Percentiles rank a stretch among this genome's conserved stretches.
phyloP scores from a whole-genome alignment of 2,888 invertebrate species.

The Rhyacophila evoluta region DNA sequence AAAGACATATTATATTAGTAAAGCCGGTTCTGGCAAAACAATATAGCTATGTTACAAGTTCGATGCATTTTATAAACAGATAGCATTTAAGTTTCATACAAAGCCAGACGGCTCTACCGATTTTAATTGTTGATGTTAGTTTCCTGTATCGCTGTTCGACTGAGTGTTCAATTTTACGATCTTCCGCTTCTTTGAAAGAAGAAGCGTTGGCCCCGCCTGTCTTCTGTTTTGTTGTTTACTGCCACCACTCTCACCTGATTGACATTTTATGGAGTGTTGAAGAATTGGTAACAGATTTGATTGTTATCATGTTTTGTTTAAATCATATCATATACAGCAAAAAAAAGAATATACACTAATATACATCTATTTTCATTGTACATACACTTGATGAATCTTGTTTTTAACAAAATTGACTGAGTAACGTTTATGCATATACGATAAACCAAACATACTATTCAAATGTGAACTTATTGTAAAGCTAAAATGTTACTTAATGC shows the following conservation, averaged over 20 bases:
- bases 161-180: slow-evolving; percentile 29
- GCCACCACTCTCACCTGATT: slow-evolving; percentile 1
- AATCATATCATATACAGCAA: too few relatives aligned
- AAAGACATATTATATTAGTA: too few relatives aligned
- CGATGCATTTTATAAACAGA: slow-evolving; percentile 14
- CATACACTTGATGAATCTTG: too few relatives aligned
- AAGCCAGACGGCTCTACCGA: slow-evolving; percentile 33
- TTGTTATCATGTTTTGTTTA: background rate
- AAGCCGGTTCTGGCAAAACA: too few relatives aligned
- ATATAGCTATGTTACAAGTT: background rate
- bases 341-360: too few relatives aligned
- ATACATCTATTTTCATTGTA: too few relatives aligned
- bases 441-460: too few relatives aligned
- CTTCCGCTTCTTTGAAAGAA: background rate
- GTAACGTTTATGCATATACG: too few relatives aligned
- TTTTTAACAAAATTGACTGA: too few relatives aligned
- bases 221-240: slow-evolving; percentile 36
- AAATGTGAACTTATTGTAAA: too few relatives aligned
- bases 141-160: slow-evolving; percentile 27
- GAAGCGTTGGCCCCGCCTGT: background rate
- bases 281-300: background rate
- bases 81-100: background rate
- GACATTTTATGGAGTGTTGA: slow-evolving; percentile 9
- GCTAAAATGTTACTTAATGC: too few relatives aligned
- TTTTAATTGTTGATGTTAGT: slow-evolving; percentile 42